Base-by-base conservation (phyloP, 2,888 invertebrate genomes). In the Psococerastis gibbosa region DNA sequence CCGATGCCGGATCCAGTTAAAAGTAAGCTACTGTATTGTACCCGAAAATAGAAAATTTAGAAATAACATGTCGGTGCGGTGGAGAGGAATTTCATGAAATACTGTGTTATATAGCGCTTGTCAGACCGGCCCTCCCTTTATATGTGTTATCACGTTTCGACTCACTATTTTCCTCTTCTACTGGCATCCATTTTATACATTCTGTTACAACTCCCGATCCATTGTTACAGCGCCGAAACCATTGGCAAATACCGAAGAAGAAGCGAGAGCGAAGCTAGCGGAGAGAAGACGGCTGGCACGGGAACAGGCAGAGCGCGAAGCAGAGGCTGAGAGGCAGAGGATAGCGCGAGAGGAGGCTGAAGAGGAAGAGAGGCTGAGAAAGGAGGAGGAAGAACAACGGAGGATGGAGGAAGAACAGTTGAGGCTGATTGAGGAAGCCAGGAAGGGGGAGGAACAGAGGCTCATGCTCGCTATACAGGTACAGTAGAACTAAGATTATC, bases 181-280 rank as follows among this genome's bases (percentile, higher is more conserved):
- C 43, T 4, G n/a, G 22, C 16, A 23, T 35, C 50, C 45, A 45
- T 45, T 35, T 42, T 45, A 32, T 31, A 22, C 41, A 49, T 15
- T 45, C 46, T 16, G 60, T 60, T n/a, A n/a, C n/a, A n/a, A n/a
- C n/a, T n/a, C n/a, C n/a, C n/a, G n/a, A n/a, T n/a, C n/a, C n/a
- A n/a, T n/a, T 51, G 61, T 64, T 61, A 56, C 66, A 51, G 71
- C 77, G 38, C 77, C 77, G 27, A 76, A 72, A 58, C 66, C 67
- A 22, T 67, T 76, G 51, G 85, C 88, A 51, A 84, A 80, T 8
- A 88, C 88, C 2, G 89, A 88, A 63, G 89, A 87, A 60, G 78
- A 91, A 60, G 92, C 92, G 6, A 92, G 91, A 63, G 89, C 89
- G 15, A 91, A 89, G 45, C 65, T 94, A 45, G 91, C 92, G 1